These are phyloP conservation scores for Drosophila nigrodunni DNA, from an alignment of 1,140 invertebrate species.

Conservation along the genomic window DNA sequence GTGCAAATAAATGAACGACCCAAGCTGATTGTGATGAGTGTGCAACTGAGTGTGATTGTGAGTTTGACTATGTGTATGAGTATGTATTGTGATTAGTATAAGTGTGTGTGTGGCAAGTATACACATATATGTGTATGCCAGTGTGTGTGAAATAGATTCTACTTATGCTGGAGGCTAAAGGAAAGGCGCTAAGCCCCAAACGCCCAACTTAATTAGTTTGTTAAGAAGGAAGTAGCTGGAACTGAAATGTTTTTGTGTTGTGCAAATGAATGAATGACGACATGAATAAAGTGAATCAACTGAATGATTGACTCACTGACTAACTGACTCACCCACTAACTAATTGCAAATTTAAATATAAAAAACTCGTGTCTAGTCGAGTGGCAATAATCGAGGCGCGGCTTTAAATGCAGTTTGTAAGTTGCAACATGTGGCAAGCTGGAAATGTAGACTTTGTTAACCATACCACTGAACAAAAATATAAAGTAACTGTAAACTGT, in stretches of 20 bases:
- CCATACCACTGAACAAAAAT: conserved; percentile 17
- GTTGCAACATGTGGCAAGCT: conserved; percentile 28
- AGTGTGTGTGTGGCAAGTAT: neutral
- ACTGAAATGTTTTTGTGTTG: conserved; percentile 34
- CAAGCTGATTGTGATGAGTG: conserved; percentile 69
- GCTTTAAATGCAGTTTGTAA: neutral
- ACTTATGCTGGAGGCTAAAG: conserved; percentile 35
- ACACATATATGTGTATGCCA: too few relatives aligned
- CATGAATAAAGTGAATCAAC: neutral
- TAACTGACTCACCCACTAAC: neutral
- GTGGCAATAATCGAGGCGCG: conserved; percentile 25
- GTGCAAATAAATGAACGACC: conserved; percentile 82
- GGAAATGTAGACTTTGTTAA: neutral
- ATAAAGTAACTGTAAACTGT: conserved; percentile 13
- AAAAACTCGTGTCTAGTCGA: neutral
- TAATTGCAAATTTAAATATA: neutral
- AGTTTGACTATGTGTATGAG: conserved; percentile 12
- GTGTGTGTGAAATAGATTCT: conserved; percentile 49
- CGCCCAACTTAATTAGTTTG: conserved; percentile 75
- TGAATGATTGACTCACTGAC: neutral
- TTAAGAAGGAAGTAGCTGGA: conserved; percentile 55
- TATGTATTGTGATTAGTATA: conserved; percentile 42
- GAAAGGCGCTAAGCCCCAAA: conserved; percentile 54
- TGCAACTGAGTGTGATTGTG: conserved; percentile 19
- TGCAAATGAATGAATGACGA: conserved; percentile 15